These are phyloP conservation scores for Halichoerus grypus DNA, from an alignment of 2,113 vertebrate genomes.

Conservation along the genomic window DNA sequence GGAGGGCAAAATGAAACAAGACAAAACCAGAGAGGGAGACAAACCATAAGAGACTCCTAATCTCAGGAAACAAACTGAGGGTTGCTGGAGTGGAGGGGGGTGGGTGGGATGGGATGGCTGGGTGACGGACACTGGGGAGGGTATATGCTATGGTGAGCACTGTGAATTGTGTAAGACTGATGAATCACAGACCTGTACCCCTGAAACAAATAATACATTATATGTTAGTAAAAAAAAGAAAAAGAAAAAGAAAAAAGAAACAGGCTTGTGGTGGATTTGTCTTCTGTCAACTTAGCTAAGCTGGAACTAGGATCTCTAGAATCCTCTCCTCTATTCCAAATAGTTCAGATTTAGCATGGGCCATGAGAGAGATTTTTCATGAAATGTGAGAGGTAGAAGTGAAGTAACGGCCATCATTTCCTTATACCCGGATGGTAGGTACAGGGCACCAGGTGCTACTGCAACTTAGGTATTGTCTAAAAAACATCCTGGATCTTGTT, in stretches of 20 bases:
- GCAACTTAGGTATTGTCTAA: neutral
- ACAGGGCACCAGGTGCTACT: neutral
- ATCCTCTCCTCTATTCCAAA: neutral
- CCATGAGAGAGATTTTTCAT: conserved; percentile 11
- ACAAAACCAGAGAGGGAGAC: too few species aligned
- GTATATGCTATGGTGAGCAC: too few species aligned
- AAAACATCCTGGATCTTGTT: neutral
- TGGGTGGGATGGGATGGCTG: too few species aligned
- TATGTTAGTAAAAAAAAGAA: too few species aligned
- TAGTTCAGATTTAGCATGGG: neutral
- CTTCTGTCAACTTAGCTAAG: neutral
- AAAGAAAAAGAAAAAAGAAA: neutral
- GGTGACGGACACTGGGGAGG: too few species aligned
- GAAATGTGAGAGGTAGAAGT: neutral
- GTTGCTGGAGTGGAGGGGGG: too few species aligned
- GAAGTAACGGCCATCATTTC: neutral
- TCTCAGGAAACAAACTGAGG: too few species aligned
- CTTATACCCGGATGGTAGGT: neutral
- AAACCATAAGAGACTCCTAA: too few species aligned
- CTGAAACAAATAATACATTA: too few species aligned
- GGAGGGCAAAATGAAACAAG: too few species aligned
- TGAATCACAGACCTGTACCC: too few species aligned
- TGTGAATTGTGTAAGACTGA: too few species aligned
- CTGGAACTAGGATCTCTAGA: conserved; percentile 22
- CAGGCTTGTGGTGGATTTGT: neutral